Base-by-base conservation (phyloP, 2,888 invertebrate species). In the Stenodema calcarata region DNA sequence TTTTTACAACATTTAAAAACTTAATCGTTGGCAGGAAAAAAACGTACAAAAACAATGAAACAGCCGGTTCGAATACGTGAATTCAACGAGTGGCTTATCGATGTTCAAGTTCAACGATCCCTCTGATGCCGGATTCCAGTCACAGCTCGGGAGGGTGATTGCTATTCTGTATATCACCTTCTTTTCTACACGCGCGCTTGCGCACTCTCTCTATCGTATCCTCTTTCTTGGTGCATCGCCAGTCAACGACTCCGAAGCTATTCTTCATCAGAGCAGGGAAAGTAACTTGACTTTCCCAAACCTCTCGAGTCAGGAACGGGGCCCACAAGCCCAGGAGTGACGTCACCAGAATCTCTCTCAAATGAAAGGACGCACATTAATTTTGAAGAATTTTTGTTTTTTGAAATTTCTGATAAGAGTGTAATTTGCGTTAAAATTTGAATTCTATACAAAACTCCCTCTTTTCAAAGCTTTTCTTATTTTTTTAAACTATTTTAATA, bases 41-140 rank as follows among this genome's bases (percentile, higher is more conserved):
- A 62, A 62, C 27, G 18, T 18, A 23, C 23, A 62, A 23, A 62
- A 62, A 62, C 62, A 18, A 62, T 23, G 18, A 62, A 23, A 23
- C 62, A 23, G 62, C 62, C 62, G 27, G 62, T 62, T 62, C 62
- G 62, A 62, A 62, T 62, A 62, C 62, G 62, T 62, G 62, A 62
- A 62, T 62, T 23, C 62, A 54, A 54, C 54, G 23, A 62, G 62
- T 78, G 78, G 78, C 78, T 78, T 35, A 27, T 78, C 42, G 41
- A 42, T 30, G 54, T 27, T 80, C 4, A 47, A 69, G 82, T 82
- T 82, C 82, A 69, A 69, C 69, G 82, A 82, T 82, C 82, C 62
- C 82, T 62, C 62, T 28, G 50, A 11, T 50, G 44, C 30, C 50
- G 54, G 54, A 82, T 82, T 82, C 82, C 27, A 69, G 54, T 62